Conservation (phyloP, 2,888 invertebrate genomes). For the Andrena bucephala region DNA sequence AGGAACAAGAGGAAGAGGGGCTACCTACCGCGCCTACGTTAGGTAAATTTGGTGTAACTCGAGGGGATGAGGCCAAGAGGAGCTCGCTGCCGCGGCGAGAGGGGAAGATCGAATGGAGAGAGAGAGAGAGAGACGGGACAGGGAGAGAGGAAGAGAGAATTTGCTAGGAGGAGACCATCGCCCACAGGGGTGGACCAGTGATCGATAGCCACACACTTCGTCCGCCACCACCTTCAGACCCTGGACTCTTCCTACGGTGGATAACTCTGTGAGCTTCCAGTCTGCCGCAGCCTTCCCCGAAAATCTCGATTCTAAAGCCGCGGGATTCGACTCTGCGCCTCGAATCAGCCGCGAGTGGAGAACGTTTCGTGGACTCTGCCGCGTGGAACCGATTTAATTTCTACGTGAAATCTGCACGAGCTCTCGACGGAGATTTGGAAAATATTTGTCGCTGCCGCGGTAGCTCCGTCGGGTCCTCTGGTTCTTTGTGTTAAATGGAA, state of each 20-base stretch:
- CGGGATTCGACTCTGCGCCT: neutral
- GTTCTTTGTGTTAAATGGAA: neutral
- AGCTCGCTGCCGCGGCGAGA: constrained; percentile 58
- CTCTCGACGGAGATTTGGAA: neutral
- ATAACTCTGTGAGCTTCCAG: constrained; percentile 61
- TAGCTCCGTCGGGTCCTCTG: neutral
- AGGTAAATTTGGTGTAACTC: constrained; percentile 83
- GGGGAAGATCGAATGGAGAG: constrained; percentile 30
- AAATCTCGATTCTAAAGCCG: constrained; percentile 26
- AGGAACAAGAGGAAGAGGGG: constrained; percentile 62
- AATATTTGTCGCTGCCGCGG: neutral
- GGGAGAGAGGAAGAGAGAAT: constrained; percentile 61
- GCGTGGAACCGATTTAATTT: neutral
- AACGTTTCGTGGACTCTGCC: neutral
- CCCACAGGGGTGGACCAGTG: constrained; percentile 78
- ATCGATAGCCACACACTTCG: constrained; percentile 80
- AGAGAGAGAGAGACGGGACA: constrained; percentile 16
- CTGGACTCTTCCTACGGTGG: constrained; percentile 71
- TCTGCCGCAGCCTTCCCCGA: constrained; percentile 26
- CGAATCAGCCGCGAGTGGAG: neutral
- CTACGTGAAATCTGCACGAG: neutral
- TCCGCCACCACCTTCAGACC: constrained; percentile 71
- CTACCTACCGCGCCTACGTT: constrained; percentile 79
- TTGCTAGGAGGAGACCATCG: constrained; percentile 75
- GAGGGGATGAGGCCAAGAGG: constrained; percentile 76